These are phyloP conservation scores for Chionomys nivalis DNA, from an alignment of 2,113 vertebrate genomes.

Conservation along the genomic window DNA sequence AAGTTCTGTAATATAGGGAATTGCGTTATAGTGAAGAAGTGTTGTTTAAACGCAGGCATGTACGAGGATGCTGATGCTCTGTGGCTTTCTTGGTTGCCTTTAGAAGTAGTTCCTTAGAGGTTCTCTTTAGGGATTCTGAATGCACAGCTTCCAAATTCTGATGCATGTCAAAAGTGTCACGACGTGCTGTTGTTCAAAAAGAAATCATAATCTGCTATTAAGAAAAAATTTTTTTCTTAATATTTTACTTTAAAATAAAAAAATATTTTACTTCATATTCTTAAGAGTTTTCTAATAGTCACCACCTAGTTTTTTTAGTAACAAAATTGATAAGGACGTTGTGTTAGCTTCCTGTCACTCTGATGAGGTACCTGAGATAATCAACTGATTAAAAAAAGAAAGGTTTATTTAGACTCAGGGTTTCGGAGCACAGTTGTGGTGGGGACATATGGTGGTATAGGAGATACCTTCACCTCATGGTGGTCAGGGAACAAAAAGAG, in stretches of 20 bases:
- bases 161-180: neutral
- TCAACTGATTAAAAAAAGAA: neutral
- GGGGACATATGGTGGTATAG: too few relatives aligned
- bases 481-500: neutral
- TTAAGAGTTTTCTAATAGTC: neutral
- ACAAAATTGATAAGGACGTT: neutral
- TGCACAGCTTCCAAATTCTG: neutral
- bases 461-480: neutral
- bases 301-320: neutral
- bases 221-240: neutral
- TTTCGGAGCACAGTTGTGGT: neutral
- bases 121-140: neutral
- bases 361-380: neutral
- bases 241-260: neutral
- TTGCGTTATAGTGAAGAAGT: neutral
- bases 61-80: neutral
- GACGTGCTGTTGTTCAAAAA: neutral
- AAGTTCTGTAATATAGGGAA: neutral
- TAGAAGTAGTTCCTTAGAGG: neutral
- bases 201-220: neutral
- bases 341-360: neutral
- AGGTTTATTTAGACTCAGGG: neutral
- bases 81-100: conserved; percentile 8
- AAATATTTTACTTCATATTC: neutral
- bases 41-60: neutral